Evolutionary conservation across 2,888 invertebrate genomes (phyloP), one percentile per base, ranked within the genome.

Genomic region (Cistogaster globosa): DNA sequence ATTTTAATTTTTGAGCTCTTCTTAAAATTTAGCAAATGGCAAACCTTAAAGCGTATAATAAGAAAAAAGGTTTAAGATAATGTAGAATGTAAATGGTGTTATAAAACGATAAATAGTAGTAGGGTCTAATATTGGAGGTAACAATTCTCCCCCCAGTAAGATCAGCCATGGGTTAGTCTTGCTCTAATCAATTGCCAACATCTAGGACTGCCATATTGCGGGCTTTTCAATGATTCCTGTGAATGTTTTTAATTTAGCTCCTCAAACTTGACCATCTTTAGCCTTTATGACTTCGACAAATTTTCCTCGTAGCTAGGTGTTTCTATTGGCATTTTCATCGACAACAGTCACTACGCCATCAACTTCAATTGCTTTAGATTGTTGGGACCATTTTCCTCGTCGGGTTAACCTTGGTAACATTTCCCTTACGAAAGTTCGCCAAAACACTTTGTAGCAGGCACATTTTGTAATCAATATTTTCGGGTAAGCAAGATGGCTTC

Each of bases 101-200:
- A 14, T 12, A 11, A 45, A 45, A 14, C 14, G 45, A 45, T 26
- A 45, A 45, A 45, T 2, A 45, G 45, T 45, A 45, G 45, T 45
- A 45, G 45, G 1, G 11, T 45, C 42, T 42, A 45, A 45, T 45
- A 45, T 12, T 45, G 12, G 45, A 11, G 48, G 48, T 65, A 65
- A 65, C 65, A 65, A 48, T 48, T 65, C 65, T 48, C 48, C 53
- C 38, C 55, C 68, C 38, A 18, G 68, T 68, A 68, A 55, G 53
- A 42, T 11, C 42, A 14, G 45, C 14, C 51, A 26, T 26, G 14
- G 20, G 14, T 16, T 36, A 32, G 18, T 36, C 53, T 55, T 68
- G n/a, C 68, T 36, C 18, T 3, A 51, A 9, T 38, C 32, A 2
- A 55, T 68, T 68, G 7, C 20, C 53, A 18, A 68, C 53, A 55